Evolutionary conservation across 2,888 invertebrate species (phyloP).

Genomic region (Torymus tubicola): DNA sequence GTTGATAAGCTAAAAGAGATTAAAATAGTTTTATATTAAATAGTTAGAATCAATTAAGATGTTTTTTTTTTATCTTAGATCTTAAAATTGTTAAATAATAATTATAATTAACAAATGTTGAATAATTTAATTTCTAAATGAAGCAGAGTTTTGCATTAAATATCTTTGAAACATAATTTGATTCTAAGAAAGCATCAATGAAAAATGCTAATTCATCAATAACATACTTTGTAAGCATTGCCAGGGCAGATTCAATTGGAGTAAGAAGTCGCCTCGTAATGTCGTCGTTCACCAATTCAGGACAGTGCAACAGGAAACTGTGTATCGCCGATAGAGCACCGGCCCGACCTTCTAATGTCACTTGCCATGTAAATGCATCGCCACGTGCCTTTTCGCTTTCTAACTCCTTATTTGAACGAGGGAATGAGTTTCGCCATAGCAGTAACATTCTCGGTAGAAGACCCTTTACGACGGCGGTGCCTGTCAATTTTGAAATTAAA

Average conservation of each 20-base stretch:
- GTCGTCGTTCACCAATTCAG: conserved; percentile 93
- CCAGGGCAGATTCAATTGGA: conserved; percentile 96
- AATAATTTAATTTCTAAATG: neutral
- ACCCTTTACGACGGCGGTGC: conserved; percentile 94
- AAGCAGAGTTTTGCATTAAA: neutral
- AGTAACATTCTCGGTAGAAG: conserved; percentile 94
- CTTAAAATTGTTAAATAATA: neutral
- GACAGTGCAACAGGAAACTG: conserved; percentile 93
- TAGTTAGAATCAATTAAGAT: neutral
- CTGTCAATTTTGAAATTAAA: conserved; percentile 73
- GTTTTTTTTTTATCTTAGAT: neutral
- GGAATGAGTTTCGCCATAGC: conserved; percentile 98
- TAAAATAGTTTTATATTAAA: neutral
- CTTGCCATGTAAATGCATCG: conserved; percentile 99
- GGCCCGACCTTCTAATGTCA: conserved; percentile 96
- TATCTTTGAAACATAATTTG: neutral
- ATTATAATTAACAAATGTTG: neutral
- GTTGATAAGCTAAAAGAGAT: conserved; percentile 83
- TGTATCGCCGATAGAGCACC: conserved; percentile 97
- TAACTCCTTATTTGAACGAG: conserved; percentile 95
- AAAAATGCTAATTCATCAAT: conserved; percentile 19
- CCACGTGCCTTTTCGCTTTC: conserved; percentile 97
- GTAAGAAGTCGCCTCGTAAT: conserved; percentile 91
- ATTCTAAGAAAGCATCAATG: neutral
- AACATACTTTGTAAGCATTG: conserved; percentile 92